Base-by-base conservation (phyloP, 2,113 vertebrate species). In the Entelurus aequoreus region DNA sequence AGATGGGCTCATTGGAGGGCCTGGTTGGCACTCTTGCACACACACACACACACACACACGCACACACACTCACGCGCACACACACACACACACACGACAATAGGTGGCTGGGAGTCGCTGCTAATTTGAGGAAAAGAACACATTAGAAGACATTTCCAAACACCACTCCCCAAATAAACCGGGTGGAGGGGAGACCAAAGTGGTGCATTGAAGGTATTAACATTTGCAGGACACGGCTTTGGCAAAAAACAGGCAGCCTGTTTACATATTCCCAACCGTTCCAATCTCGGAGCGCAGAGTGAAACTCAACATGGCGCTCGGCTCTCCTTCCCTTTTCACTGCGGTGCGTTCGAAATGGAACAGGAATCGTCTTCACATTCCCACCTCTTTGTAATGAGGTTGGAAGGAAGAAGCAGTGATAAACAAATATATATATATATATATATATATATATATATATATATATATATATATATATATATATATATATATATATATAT, bases 1-100 rank as follows among this genome's bases (percentile, higher is more conserved):
- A 97, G 93, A 94, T 97, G 94, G 94, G 93, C 92, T 92, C 92
- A 88, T 92, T 90, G 87, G 89, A 90, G 92, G 78, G 90, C 88
- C 91, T 83, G 79, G 78, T 88, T 92, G 90, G 87, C 54, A 15
- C 54, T 4, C 0, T 10, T 36, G 8, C 52, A 37, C 52, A 53
- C 51, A 54, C 21, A 54, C 6, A 14, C 19, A 12, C 54, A 7
- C 0, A 16, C 53, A 15, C 52, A 54, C 52, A 53, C 51, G 37
- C 21, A 54, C 6, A 14, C 19, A 12, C 8, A 13, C 6, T 4
- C 4, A 54, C 28, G 15, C 28, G 37, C 28, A 38, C 51, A 53
- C 28, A 35, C 51, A 35, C 51, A 53, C 51, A 35, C 51, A 12
- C 75, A 84, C 77, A 80, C 66, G 9, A 85, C 77, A 81, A 66